phyloP scores from a whole-genome alignment of 2,888 invertebrate genomes.

The Cryptocheilus praepositus region DNA sequence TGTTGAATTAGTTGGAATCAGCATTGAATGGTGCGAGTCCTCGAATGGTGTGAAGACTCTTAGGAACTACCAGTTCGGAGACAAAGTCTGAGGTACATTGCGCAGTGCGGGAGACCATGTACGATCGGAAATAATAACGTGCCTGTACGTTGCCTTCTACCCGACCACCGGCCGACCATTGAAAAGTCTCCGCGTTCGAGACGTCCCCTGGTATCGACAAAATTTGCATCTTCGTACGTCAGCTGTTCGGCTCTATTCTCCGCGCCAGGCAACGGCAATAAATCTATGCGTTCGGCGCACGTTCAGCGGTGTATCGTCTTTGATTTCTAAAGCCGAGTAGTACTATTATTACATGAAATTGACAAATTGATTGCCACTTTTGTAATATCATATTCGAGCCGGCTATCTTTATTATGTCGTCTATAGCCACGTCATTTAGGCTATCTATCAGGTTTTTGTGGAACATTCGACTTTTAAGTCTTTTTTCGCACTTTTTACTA shows the following conservation, averaged over 20 bases:
- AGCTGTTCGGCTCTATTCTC: conserved; percentile 5
- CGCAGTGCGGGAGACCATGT: not conserved
- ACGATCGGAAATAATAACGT: conserved; percentile 15
- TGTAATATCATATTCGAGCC: too few species aligned
- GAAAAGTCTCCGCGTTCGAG: conserved; percentile 5
- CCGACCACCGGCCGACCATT: conserved; percentile 13
- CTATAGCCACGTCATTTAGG: too few species aligned
- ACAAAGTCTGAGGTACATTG: conserved; percentile 6
- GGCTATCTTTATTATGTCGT: too few species aligned
- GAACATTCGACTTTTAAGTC: too few species aligned
- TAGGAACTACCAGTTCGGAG: conserved; percentile 14
- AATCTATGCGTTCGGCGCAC: too few species aligned
- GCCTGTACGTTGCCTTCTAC: not conserved
- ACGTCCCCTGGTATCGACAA: not conserved
- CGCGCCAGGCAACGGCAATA: not conserved
- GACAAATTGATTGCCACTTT: too few species aligned
- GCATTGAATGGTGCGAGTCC: conserved; percentile 34
- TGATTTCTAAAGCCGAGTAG: too few species aligned
- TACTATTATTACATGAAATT: too few species aligned
- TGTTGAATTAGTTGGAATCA: conserved; percentile 39
- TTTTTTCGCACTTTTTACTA: too few species aligned
- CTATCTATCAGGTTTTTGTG: too few species aligned
- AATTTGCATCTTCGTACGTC: not conserved
- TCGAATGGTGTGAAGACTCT: conserved; percentile 14
- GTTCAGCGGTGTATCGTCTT: too few species aligned